Evolutionary conservation across 2,888 invertebrate species (phyloP).

Genomic region (Apotomis betuletana): DNA sequence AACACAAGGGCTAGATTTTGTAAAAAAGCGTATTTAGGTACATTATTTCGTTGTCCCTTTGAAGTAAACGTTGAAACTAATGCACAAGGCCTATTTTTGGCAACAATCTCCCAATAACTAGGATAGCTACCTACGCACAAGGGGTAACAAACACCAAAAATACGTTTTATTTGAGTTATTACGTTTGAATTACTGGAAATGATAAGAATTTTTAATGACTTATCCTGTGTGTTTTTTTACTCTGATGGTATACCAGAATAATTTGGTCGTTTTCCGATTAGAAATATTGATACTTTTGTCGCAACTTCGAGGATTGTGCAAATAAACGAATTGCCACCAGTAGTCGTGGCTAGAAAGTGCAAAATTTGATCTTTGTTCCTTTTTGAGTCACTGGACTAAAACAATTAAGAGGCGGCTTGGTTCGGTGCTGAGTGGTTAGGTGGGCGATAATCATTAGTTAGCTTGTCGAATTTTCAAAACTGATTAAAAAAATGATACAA

Average conservation of each 20-base stretch:
- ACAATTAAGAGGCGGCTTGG: too few relatives aligned
- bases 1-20: not conserved
- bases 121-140: conserved; percentile 33
- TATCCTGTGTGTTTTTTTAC: not conserved
- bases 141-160: conserved; percentile 28
- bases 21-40: not conserved
- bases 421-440: too few relatives aligned
- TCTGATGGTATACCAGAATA: conserved; percentile 44
- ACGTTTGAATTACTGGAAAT: not conserved
- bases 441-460: too few relatives aligned
- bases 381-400: too few relatives aligned
- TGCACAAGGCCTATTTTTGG: conserved; percentile 22
- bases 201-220: not conserved
- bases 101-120: conserved; percentile 16
- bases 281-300: not conserved
- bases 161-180: not conserved
- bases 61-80: not conserved
- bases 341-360: too few relatives aligned
- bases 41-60: not conserved
- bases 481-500: too few relatives aligned
- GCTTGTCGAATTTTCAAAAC: too few relatives aligned
- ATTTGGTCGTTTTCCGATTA: conserved; percentile 13
- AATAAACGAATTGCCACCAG: too few relatives aligned
- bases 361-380: too few relatives aligned
- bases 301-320: too few relatives aligned